Percentiles rank a stretch among this genome's conserved stretches.
These are phyloP conservation scores for Synanthedon myopaeformis DNA, from an alignment of 2,888 invertebrate genomes.

Conservation along the genomic window DNA sequence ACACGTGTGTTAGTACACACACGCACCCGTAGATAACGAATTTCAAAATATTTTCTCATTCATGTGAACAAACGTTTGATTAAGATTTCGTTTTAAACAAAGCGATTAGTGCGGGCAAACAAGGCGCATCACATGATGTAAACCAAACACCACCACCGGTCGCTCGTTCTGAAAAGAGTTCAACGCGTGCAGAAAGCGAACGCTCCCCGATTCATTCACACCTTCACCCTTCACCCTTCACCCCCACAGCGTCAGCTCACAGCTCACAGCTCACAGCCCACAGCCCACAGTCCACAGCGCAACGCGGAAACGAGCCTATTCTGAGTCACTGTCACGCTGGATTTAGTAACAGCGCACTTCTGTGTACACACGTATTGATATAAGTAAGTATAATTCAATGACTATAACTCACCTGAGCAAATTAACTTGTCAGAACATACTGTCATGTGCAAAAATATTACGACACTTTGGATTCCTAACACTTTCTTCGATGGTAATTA, in stretches of 20 bases:
- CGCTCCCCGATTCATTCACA: not conserved
- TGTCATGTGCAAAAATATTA: no score
- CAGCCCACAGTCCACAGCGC: no score
- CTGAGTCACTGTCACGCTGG: not conserved
- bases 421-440: no score
- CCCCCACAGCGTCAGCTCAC: not conserved
- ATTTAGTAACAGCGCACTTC: not conserved
- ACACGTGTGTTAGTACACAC: not conserved
- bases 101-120: not conserved
- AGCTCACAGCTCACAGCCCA: no score
- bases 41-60: not conserved
- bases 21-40: not conserved
- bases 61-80: not conserved
- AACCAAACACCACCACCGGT: not conserved
- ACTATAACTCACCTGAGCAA: no score
- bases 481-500: no score
- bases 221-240: not conserved
- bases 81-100: not conserved
- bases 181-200: not conserved
- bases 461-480: no score
- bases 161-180: not conserved
- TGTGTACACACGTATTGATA: not conserved
- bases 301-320: no score
- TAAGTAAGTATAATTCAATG: not conserved
- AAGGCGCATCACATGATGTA: not conserved